Percentiles rank a stretch among this genome's conserved stretches.
phyloP scores from a whole-genome alignment of 2,113 vertebrate genomes.

The Ophiodon elongatus region DNA sequence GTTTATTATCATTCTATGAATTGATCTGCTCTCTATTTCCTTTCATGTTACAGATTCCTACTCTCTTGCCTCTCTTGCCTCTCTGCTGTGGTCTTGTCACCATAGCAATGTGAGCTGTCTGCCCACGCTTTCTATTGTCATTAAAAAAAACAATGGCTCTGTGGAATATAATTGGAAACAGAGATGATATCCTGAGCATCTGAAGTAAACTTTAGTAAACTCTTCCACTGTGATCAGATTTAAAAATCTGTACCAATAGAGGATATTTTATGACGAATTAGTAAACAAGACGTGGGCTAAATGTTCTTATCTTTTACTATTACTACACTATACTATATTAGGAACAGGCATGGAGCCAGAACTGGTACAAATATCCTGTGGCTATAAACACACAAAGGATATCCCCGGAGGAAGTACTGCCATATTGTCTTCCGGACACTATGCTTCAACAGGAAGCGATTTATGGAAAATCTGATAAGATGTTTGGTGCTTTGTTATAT shows the following conservation, averaged over 20 bases:
- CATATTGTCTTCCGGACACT: conserved; percentile 54
- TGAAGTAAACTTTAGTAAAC: conserved; percentile 16
- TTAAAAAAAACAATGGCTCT: conserved; percentile 26
- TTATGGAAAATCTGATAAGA: conserved; percentile 39
- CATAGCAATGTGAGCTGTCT: conserved; percentile 42
- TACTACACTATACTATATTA: conserved; percentile 44
- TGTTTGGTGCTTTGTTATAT: conserved; percentile 3
- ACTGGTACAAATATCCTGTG: conserved; percentile 60
- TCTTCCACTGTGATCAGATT: background rate
- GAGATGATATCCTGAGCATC: background rate
- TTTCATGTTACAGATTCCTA: conserved; percentile 33
- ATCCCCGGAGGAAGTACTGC: conserved; percentile 65
- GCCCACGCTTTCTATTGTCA: conserved; percentile 32
- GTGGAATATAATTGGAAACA: background rate
- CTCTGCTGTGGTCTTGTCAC: conserved; percentile 46
- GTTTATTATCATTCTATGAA: conserved; percentile 1
- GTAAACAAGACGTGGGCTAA: background rate
- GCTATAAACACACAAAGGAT: conserved; percentile 67
- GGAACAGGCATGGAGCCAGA: conserved; percentile 27
- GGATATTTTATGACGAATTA: background rate
- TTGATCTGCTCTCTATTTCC: background rate
- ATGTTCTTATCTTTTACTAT: background rate
- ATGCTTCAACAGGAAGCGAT: conserved; percentile 59
- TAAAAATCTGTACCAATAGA: background rate
- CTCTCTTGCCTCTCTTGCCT: conserved; percentile 22